phyloP scores from a whole-genome alignment of 2,113 vertebrate genomes.

The Pygoscelis antarcticus region DNA sequence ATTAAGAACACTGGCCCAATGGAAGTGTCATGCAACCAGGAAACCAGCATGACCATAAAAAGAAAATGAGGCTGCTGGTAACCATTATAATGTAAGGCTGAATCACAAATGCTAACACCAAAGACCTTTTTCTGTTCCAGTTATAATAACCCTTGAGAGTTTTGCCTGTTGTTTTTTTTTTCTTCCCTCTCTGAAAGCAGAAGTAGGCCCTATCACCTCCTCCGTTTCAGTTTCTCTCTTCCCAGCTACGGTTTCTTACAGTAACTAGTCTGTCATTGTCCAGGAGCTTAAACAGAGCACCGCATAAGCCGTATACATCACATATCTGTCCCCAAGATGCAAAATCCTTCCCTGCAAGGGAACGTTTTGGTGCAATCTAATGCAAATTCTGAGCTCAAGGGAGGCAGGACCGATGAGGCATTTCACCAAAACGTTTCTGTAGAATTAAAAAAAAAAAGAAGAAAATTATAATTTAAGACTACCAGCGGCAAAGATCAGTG shows the following conservation, averaged over 20 bases:
- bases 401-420: neutral
- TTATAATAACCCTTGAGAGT: neutral
- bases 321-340: neutral
- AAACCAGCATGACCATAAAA: constrained; percentile 56
- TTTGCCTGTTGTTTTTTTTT: neutral
- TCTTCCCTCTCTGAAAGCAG: neutral
- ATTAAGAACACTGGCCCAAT: neutral
- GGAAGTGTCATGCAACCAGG: constrained; percentile 22
- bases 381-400: neutral
- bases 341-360: neutral
- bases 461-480: neutral
- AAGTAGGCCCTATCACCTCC: constrained; percentile 4
- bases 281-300: neutral
- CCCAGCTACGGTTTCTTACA: neutral
- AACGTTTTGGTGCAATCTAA: constrained; percentile 17
- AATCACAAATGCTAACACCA: neutral
- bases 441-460: neutral
- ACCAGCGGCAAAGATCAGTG: neutral
- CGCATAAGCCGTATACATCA: neutral
- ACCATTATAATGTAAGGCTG: constrained; percentile 21
- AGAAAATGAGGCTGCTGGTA: constrained; percentile 52
- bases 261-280: neutral
- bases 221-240: constrained; percentile 8
- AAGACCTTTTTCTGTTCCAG: constrained; percentile 9
- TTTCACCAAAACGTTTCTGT: neutral